Base-by-base conservation (phyloP, 1,140 invertebrate genomes). In the Eueides isabella region DNA sequence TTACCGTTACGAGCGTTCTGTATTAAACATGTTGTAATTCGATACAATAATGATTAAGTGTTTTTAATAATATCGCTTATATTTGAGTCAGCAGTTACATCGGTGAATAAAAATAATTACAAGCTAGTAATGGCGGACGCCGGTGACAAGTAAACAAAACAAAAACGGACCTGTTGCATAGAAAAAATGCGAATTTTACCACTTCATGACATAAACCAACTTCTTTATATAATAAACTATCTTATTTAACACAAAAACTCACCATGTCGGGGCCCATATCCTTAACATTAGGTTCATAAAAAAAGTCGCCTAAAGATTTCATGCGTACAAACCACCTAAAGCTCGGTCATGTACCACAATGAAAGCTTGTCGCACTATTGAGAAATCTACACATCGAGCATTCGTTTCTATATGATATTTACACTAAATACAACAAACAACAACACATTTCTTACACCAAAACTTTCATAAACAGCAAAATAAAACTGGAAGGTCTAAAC, bases 181-280 rank as follows among this genome's bases (percentile, higher is more conserved):
- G 79, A 88, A 91, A 87, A 85, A 83, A 76, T 69, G 74, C 72
- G 33, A 84, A 83, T 85, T 83, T 81, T 62, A 16, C 67, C 38
- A 86, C 70, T 84, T 90, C 81, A 92, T 92, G 90, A 92, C 85
- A 88, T 91, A 92, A 92, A 92, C 89, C 78, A 76, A 69, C 48
- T 72, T 78, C 55, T 61, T 66, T 75, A 66, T 74, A 75, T 44
- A 63, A 68, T 81, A 80, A 80, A 81, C 79, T 87, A 82, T 68
- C 72, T 38, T 65, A 76, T 83, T 72, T 74, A 80, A 73, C 70
- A 44, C n/a, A 69, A 73, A 85, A 87, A 93, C 91, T 94, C 93
- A 96, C 95, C 95, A 96, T 96, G 93, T 96, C 95, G 89, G 95
- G 95, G 94, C 95, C 95, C 94, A 96, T 95, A 94, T 96, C 95